phyloP scores from a whole-genome alignment of 2,113 vertebrate genomes.

The Chrysochloris asiatica region DNA sequence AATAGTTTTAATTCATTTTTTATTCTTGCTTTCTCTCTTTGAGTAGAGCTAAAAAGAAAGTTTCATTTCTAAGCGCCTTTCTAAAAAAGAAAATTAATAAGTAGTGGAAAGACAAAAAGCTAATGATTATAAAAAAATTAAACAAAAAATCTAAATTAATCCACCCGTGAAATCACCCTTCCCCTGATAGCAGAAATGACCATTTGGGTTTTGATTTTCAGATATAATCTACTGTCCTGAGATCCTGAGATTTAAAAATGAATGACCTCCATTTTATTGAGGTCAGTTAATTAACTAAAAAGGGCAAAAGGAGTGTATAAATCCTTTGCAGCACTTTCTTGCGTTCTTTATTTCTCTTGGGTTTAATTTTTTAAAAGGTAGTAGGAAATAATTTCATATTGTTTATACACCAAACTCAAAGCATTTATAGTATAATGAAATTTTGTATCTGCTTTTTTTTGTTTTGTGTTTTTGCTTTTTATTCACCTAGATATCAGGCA shows the following conservation, averaged over 20 bases:
- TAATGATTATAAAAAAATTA: conserved; percentile 30
- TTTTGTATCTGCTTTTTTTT: too few relatives aligned
- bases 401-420: conserved; percentile 25
- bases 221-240: conserved; percentile 47
- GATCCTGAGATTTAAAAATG: conserved; percentile 58
- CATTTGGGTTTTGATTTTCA: conserved; percentile 58
- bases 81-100: conserved; percentile 19
- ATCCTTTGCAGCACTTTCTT: conserved; percentile 22
- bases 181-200: conserved; percentile 3
- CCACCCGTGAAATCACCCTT: background rate
- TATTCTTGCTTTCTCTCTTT: background rate
- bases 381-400: background rate
- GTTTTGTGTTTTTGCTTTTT: too few relatives aligned
- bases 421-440: background rate
- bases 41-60: background rate
- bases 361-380: conserved; percentile 34
- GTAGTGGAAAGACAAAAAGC: conserved; percentile 23
- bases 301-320: conserved; percentile 16
- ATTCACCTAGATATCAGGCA: background rate
- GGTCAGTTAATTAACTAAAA: conserved; percentile 70
- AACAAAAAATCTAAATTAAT: conserved; percentile 52
- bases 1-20: background rate
- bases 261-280: conserved; percentile 54
- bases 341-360: conserved; percentile 42
- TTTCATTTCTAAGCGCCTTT: background rate